A percentile compares a stretch with the other conserved stretches of the same genome.
These are phyloP conservation scores for Phaedon cochleariae DNA, from an alignment of 2,888 invertebrate genomes.

Conservation along the genomic window DNA sequence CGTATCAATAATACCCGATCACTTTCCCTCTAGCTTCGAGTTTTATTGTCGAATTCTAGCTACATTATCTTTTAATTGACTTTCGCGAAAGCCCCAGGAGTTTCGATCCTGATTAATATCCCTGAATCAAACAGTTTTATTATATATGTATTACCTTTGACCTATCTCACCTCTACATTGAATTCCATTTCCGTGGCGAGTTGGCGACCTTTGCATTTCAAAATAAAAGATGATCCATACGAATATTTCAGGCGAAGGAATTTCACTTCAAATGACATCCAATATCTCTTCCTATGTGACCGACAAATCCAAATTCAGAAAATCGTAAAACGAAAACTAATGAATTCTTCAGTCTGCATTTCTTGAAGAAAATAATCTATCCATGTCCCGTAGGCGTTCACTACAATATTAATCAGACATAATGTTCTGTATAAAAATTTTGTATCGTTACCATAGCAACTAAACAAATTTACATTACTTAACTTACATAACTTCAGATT, in stretches of 20 bases:
- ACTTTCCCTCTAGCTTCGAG: background rate
- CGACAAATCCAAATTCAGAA: no score
- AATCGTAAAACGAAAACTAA: no score
- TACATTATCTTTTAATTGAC: background rate
- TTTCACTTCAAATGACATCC: background rate
- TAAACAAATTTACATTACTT: no score
- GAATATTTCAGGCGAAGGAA: background rate
- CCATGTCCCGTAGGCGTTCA: no score
- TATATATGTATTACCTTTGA: background rate
- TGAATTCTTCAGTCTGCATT: no score
- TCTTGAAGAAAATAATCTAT: no score
- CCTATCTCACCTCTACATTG: background rate
- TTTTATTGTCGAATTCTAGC: background rate
- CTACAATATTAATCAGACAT: no score
- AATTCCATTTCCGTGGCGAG: background rate
- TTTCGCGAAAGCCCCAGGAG: background rate
- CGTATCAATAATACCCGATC: background rate
- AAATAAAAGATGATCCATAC: background rate
- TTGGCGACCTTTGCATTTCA: background rate
- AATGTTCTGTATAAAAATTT: no score
- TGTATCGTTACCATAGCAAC: no score
- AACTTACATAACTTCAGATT: no score
- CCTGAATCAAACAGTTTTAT: background rate
- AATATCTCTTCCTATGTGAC: no score
- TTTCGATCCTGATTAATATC: background rate